phyloP scores from a whole-genome alignment of 1,140 invertebrate species.

The Dendroctonus ponderosae region DNA sequence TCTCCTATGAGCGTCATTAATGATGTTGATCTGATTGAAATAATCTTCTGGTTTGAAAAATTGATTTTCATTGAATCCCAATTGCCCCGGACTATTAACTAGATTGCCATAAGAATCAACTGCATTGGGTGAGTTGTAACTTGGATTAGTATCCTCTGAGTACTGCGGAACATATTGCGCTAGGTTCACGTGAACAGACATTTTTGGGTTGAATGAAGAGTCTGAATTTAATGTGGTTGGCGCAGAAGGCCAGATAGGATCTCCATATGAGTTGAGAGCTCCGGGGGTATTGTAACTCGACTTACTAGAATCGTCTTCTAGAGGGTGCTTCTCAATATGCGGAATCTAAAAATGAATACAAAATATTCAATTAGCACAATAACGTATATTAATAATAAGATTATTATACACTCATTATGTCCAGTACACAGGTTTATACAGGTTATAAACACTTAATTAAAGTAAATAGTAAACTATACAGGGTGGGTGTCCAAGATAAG shows the following conservation, averaged over 20 bases:
- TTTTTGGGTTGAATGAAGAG: background rate
- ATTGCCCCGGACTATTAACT: background rate
- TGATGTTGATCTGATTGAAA: constrained; percentile 16
- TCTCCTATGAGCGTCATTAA: constrained; percentile 11
- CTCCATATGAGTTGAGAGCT: constrained; percentile 27
- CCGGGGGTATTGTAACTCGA: constrained; percentile 28
- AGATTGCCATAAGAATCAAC: constrained; percentile 4
- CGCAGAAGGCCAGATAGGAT: background rate
- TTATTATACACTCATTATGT: too few species aligned
- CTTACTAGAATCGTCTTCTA: constrained; percentile 26
- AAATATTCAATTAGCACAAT: background rate
- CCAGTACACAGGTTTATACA: too few species aligned
- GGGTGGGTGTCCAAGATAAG: too few species aligned
- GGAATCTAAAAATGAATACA: constrained; percentile 24
- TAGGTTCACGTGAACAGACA: background rate
- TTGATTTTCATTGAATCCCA: background rate
- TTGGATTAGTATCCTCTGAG: background rate
- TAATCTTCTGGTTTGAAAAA: constrained; percentile 9
- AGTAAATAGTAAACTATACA: too few species aligned
- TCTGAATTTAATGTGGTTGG: background rate
- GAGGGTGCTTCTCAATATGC: constrained; percentile 22
- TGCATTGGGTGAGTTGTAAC: constrained; percentile 6
- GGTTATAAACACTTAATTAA: too few species aligned
- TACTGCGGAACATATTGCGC: background rate
- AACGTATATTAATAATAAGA: too few species aligned